Evolutionary conservation across 1,140 invertebrate genomes (phyloP).

Genomic region (Plectus sambesii): DNA sequence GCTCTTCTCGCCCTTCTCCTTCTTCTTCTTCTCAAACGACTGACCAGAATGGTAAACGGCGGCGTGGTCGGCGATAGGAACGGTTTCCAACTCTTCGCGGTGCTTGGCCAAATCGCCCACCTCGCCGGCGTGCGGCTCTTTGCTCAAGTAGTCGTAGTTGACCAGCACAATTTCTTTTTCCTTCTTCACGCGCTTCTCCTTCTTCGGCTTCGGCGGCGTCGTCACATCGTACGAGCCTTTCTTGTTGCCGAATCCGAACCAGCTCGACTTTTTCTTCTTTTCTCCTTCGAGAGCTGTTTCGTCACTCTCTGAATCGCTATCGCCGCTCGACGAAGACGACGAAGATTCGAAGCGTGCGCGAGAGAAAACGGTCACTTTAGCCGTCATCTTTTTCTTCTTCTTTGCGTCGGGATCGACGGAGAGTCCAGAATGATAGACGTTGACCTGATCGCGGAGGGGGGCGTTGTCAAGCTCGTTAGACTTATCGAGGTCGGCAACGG

Average conservation of each 20-base stretch:
- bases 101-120: slow-evolving; percentile 7
- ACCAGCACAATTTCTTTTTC: slow-evolving; percentile 3
- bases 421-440: slow-evolving; percentile 19
- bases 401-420: slow-evolving; percentile 8
- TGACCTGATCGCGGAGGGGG: slow-evolving; percentile 8
- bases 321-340: too few relatives aligned
- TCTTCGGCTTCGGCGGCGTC: slow-evolving; percentile 14
- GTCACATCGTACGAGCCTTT: too few relatives aligned
- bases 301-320: slow-evolving; percentile 1
- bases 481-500: slow-evolving; percentile 16
- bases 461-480: slow-evolving; percentile 18
- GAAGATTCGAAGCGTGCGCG: too few relatives aligned
- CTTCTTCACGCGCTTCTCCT: slow-evolving; percentile 12
- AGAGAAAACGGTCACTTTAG: too few relatives aligned
- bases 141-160: slow-evolving; percentile 3
- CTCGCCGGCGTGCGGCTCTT: slow-evolving; percentile 3
- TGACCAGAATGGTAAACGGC: slow-evolving; percentile 18
- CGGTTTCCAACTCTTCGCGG: slow-evolving; percentile 7
- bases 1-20: slow-evolving; percentile 53
- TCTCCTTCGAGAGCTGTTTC: background rate
- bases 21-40: slow-evolving; percentile 27
- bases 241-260: too few relatives aligned
- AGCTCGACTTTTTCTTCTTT: slow-evolving; percentile 15
- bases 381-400: too few relatives aligned
- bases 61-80: slow-evolving; percentile 11